A percentile compares a stretch with the other conserved stretches of the same genome.
phyloP scores from a whole-genome alignment of 1,140 invertebrate species.

The Cotesia vestalis region DNA sequence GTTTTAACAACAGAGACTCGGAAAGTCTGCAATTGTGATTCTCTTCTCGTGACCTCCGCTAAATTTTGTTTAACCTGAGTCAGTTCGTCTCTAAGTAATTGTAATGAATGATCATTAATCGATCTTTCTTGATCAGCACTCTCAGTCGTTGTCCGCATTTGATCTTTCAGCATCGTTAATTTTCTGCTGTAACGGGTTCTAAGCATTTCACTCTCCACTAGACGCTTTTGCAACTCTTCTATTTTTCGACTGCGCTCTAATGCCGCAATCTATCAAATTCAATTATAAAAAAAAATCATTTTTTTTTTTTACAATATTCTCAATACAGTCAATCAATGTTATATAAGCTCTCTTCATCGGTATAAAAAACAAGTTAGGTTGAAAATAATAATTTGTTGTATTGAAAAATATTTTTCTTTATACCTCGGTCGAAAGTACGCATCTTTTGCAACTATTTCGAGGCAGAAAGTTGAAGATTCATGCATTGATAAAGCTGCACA shows the following conservation, averaged over 20 bases:
- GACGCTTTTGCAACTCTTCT: slow-evolving; percentile 80
- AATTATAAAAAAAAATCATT: slow-evolving; percentile 49
- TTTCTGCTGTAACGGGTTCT: slow-evolving; percentile 76
- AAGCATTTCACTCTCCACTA: slow-evolving; percentile 78
- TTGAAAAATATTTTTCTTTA: too few relatives aligned
- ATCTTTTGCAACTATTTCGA: too few relatives aligned
- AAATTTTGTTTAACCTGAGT: slow-evolving; percentile 75
- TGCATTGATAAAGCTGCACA: too few relatives aligned
- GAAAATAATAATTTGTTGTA: too few relatives aligned
- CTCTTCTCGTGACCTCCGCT: slow-evolving; percentile 75
- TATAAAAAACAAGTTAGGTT: too few relatives aligned
- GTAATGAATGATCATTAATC: slow-evolving; percentile 74
- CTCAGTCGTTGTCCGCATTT: slow-evolving; percentile 71
- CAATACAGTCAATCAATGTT: too few relatives aligned
- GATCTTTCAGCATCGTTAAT: slow-evolving; percentile 76
- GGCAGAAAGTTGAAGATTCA: too few relatives aligned
- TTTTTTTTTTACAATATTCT: too few relatives aligned
- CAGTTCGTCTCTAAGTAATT: slow-evolving; percentile 76
- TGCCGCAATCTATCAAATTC: slow-evolving; percentile 75
- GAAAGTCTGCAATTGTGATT: slow-evolving; percentile 77
- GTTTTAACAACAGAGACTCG: slow-evolving; percentile 74
- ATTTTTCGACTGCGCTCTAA: slow-evolving; percentile 83
- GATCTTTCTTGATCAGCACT: slow-evolving; percentile 75
- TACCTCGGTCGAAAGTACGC: too few relatives aligned
- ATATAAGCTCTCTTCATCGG: too few relatives aligned